phyloP scores from a whole-genome alignment of 2,888 invertebrate species.

The Neuroscelio doddi region DNA sequence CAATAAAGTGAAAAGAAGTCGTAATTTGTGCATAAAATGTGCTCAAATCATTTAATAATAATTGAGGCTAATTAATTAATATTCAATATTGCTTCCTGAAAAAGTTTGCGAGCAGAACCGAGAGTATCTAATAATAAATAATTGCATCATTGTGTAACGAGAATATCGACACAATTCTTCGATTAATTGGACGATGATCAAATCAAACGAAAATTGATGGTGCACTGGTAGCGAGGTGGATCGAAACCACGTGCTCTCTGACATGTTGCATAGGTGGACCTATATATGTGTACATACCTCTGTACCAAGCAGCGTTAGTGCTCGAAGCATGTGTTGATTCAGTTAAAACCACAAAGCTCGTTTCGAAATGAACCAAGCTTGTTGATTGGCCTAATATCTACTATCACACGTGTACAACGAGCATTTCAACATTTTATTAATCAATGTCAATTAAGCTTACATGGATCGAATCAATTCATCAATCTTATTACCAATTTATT shows the following conservation, averaged over 20 bases:
- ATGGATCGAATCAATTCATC: too few relatives aligned
- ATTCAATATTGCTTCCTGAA: too few relatives aligned
- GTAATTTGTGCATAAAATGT: too few relatives aligned
- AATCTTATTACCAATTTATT: too few relatives aligned
- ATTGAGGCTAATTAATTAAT: background rate
- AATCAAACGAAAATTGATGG: constrained; percentile 55
- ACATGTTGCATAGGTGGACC: constrained; percentile 63
- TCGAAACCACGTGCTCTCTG: constrained; percentile 62
- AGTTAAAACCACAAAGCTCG: constrained; percentile 54
- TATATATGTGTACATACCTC: constrained; percentile 52
- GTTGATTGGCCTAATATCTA: constrained; percentile 43
- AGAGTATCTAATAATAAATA: constrained; percentile 23
- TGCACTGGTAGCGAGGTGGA: constrained; percentile 59
- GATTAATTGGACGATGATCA: constrained; percentile 31
- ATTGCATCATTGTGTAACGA: constrained; percentile 16
- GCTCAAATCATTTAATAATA: background rate
- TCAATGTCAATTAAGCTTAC: constrained; percentile 31
- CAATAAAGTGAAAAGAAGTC: too few relatives aligned
- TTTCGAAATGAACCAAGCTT: constrained; percentile 59
- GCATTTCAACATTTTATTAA: constrained; percentile 25
- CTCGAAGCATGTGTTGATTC: constrained; percentile 62
- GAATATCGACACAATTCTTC: constrained; percentile 30
- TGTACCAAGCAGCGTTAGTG: constrained; percentile 53
- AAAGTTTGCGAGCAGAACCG: background rate
- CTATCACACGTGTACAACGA: constrained; percentile 16